Evolutionary conservation across 2,888 invertebrate genomes (phyloP).

Genomic region (Latrodectus elegans): DNA sequence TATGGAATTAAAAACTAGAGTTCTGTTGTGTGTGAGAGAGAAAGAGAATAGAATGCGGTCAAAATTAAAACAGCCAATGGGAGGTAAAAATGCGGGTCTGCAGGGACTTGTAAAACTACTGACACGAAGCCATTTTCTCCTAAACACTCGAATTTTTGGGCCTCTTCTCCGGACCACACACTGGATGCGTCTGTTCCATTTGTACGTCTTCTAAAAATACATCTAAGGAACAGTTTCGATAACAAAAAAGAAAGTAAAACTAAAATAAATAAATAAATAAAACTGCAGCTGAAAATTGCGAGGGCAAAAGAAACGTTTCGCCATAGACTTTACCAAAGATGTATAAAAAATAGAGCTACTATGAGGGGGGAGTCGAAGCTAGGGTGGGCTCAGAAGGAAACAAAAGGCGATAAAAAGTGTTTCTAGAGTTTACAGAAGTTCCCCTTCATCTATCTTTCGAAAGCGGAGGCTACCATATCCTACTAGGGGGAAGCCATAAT

Average conservation of each 20-base stretch:
- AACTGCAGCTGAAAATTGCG: slow-evolving; percentile 51
- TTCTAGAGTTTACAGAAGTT: slow-evolving; percentile 64
- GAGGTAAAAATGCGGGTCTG: slow-evolving; percentile 33
- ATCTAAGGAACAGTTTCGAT: slow-evolving; percentile 63
- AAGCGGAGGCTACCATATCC: slow-evolving; percentile 22
- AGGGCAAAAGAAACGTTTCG: slow-evolving; percentile 58
- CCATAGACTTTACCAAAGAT: slow-evolving; percentile 56
- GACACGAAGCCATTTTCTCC: slow-evolving; percentile 67
- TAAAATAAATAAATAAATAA: slow-evolving; percentile 13
- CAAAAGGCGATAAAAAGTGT: slow-evolving; percentile 66
- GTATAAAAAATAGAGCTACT: slow-evolving; percentile 54
- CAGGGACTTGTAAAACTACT: slow-evolving; percentile 64
- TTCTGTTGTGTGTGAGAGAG: background rate
- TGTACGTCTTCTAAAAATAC: slow-evolving; percentile 67
- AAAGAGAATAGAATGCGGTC: slow-evolving; percentile 26
- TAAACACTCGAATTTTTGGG: slow-evolving; percentile 61
- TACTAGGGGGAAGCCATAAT: slow-evolving; percentile 61
- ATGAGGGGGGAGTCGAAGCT: background rate
- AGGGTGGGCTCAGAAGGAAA: slow-evolving; percentile 14
- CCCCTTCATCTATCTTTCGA: slow-evolving; percentile 63
- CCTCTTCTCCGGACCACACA: slow-evolving; percentile 55
- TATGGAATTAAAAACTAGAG: slow-evolving; percentile 15
- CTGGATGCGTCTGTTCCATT: slow-evolving; percentile 63
- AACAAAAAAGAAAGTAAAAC: slow-evolving; percentile 22
- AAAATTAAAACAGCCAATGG: slow-evolving; percentile 36